Evolutionary conservation across 2,113 vertebrate species (phyloP).

Genomic region (Promerops cafer): DNA sequence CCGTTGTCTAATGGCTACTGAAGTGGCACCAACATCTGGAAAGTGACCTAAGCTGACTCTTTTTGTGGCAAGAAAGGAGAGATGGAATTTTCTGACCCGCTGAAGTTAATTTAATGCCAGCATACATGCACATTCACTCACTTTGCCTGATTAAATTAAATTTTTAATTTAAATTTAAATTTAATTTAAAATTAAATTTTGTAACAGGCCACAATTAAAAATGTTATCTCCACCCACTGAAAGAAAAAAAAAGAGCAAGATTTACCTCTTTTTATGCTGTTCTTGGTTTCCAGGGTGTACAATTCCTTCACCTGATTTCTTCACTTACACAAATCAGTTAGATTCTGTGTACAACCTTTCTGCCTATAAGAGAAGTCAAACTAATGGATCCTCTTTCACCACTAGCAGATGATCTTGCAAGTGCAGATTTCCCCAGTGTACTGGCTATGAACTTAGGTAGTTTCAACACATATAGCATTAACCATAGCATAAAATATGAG

Average conservation of each 20-base stretch:
- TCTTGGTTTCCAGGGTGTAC: not conserved
- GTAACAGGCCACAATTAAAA: not conserved
- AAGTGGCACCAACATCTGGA: not conserved
- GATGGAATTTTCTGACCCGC: not conserved
- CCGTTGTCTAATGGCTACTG: not conserved
- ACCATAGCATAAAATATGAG: not conserved
- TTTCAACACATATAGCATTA: not conserved
- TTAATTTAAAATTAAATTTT: too few relatives aligned
- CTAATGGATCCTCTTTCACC: not conserved
- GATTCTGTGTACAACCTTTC: not conserved
- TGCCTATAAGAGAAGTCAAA: not conserved
- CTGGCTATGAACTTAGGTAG: not conserved
- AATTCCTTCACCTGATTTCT: not conserved
- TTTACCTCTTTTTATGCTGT: not conserved
- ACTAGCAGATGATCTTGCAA: not conserved
- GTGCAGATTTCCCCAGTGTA: not conserved
- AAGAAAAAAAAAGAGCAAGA: too few relatives aligned
- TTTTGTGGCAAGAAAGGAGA: not conserved
- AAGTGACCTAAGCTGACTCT: not conserved
- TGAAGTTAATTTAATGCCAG: not conserved
- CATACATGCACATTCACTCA: not conserved
- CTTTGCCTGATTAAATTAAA: too few relatives aligned
- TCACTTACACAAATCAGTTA: not conserved
- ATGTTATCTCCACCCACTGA: not conserved
- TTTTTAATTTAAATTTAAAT: too few relatives aligned